Evolutionary conservation across 2,113 vertebrate species (phyloP), one percentile per base, ranked within the genome.

Genomic region (Podilymbus podiceps): DNA sequence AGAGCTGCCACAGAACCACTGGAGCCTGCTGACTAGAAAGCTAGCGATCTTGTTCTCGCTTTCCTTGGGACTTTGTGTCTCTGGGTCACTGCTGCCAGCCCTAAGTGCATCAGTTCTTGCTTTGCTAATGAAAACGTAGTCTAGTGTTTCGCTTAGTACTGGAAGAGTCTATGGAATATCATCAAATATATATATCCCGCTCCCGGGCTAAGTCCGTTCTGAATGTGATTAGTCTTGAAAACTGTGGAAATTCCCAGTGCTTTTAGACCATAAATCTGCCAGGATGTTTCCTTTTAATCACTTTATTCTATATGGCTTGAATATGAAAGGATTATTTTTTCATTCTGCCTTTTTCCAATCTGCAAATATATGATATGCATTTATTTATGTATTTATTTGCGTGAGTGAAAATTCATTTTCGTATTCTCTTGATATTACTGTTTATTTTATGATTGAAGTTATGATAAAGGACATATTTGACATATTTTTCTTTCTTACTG

Each of bases 201-300:
- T 86, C 33, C 89, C 77, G 46, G 60, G 46, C 30, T 72, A 58
- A 91, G 78, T 53, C 44, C 19, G n/a, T 91, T 91, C 89, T 95
- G 89, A 86, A 78, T 6, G 5, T 71, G 60, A 88, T 72, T 83
- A 69, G 21, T 23, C 30, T 89, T 89, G 58, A 74, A 89, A 89
- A 83, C 73, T 33, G 22, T 60, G 25, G 38, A 80, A 81, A 79
- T 67, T 93, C 55, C 74, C 53, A 88, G 58, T n/a, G 49, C 67
- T 96, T 97, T 97, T 77, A 94, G 68, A 47, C n/a, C 40, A 82
- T 88, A 94, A 94, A 96, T 95, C 63, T 92, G 38, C 62, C 91
- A 95, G 38, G 47, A 83, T 66, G 16, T 16, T 40, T 89, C 25
- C 8, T 72, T 71, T 88, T 74, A 40, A 53, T 90, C 66, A 74